These are phyloP conservation scores for Bambusicola thoracicus DNA, from an alignment of 2,113 vertebrate species.

Conservation along the genomic window DNA sequence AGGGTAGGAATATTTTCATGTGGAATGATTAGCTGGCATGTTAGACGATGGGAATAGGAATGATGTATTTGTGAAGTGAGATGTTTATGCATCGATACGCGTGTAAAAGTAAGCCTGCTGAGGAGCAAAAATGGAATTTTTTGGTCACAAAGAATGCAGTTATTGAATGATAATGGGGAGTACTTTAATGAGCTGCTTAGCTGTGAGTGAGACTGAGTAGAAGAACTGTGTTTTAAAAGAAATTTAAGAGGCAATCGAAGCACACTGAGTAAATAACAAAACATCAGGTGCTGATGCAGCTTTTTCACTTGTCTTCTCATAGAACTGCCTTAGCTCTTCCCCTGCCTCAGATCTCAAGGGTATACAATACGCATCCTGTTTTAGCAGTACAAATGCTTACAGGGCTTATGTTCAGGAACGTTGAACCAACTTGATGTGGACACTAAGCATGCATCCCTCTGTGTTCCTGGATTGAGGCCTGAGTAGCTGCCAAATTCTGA, in stretches of 20 bases:
- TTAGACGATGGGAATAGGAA: not conserved
- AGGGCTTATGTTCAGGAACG: not conserved
- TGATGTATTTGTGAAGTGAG: not conserved
- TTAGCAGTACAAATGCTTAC: not conserved
- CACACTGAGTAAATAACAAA: conserved; percentile 24
- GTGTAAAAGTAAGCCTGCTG: not conserved
- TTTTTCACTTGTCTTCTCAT: not conserved
- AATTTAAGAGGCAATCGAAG: conserved; percentile 29
- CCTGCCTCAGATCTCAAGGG: not conserved
- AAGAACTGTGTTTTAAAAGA: not conserved
- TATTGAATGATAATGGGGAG: not conserved
- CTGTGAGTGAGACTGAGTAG: not conserved
- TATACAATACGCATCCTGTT: not conserved
- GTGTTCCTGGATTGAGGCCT: not conserved
- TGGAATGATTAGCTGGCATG: not conserved
- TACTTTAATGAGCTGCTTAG: conserved; percentile 29
- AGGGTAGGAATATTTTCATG: not conserved
- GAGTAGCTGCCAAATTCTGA: not conserved
- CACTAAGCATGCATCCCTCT: accelerated
- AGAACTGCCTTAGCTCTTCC: not conserved
- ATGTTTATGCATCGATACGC: not conserved
- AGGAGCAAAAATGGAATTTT: not conserved
- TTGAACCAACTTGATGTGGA: not conserved
- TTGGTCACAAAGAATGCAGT: not conserved
- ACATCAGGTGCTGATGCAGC: not conserved